These are phyloP conservation scores for Gonatopus flavifemur DNA, from an alignment of 1,140 invertebrate genomes.

Conservation along the genomic window DNA sequence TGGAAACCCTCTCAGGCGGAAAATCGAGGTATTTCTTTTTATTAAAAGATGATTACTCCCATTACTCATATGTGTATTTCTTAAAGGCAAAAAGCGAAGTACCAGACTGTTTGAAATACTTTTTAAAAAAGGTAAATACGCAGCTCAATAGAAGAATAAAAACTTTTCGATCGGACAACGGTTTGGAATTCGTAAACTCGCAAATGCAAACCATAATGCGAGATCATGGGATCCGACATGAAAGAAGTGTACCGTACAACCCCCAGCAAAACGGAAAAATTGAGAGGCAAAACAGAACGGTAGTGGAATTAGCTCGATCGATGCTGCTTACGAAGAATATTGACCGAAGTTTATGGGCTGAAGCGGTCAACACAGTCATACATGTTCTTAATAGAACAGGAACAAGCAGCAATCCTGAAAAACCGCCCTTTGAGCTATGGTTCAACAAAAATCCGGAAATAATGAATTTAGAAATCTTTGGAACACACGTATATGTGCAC, in stretches of 20 bases:
- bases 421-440: slow-evolving; percentile 24
- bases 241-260: not conserved
- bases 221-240: slow-evolving; percentile 3
- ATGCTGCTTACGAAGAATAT: slow-evolving; percentile 3
- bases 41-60: slow-evolving; percentile 31
- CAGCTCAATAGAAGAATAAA: not conserved
- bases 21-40: slow-evolving; percentile 24
- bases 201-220: slow-evolving; percentile 5
- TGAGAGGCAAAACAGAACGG: slow-evolving; percentile 5
- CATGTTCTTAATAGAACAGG: slow-evolving; percentile 13
- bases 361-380: slow-evolving; percentile 3
- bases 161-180: slow-evolving; percentile 13
- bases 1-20: slow-evolving; percentile 18
- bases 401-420: not conserved
- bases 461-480: slow-evolving; percentile 13
- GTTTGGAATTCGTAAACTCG: slow-evolving; percentile 9
- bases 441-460: slow-evolving; percentile 12
- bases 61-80: slow-evolving; percentile 22
- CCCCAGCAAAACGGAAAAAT: slow-evolving; percentile 10
- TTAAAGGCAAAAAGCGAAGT: slow-evolving; percentile 22
- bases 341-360: not conserved
- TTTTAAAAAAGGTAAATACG: not conserved
- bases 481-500: slow-evolving; percentile 7
- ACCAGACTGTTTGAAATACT: slow-evolving; percentile 3
- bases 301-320: slow-evolving; percentile 1